Conservation (phyloP, 2,888 invertebrate species). For the Orthonychiurus folsomi region DNA sequence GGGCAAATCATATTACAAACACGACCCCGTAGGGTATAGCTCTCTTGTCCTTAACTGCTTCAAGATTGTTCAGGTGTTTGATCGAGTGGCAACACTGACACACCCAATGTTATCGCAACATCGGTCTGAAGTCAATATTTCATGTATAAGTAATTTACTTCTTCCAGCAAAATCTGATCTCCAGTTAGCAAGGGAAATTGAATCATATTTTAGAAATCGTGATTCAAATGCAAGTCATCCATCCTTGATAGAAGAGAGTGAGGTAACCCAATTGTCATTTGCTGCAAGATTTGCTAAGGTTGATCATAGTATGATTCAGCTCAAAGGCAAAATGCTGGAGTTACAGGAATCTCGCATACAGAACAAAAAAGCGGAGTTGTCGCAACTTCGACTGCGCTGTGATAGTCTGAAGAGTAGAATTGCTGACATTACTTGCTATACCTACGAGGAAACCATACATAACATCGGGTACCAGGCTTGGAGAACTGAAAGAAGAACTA, state of each 20-base stretch:
- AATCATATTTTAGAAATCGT: not conserved
- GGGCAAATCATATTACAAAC: not conserved
- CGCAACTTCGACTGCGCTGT: not conserved
- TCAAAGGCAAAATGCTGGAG: not conserved
- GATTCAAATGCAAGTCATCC: not conserved
- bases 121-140: conserved; percentile 11
- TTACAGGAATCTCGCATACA: not conserved
- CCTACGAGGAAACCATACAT: not conserved
- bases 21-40: not conserved
- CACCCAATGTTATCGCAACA: conserved; percentile 13
- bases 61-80: not conserved
- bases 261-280: not conserved
- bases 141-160: conserved; percentile 7
- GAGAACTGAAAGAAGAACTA: too few relatives aligned
- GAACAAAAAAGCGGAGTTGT: not conserved
- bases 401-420: not conserved
- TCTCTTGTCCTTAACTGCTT: not conserved
- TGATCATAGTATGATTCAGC: not conserved
- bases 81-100: conserved; percentile 2
- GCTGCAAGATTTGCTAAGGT: not conserved
- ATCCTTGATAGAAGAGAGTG: not conserved
- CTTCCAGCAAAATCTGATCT: conserved; percentile 7
- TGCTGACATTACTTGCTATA: not conserved
- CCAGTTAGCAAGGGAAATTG: not conserved
- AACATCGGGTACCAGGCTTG: too few relatives aligned